Percentiles rank a stretch among this genome's conserved stretches.
Evolutionary conservation across 2,888 invertebrate genomes (phyloP).

Genomic region (Timandra comae): DNA sequence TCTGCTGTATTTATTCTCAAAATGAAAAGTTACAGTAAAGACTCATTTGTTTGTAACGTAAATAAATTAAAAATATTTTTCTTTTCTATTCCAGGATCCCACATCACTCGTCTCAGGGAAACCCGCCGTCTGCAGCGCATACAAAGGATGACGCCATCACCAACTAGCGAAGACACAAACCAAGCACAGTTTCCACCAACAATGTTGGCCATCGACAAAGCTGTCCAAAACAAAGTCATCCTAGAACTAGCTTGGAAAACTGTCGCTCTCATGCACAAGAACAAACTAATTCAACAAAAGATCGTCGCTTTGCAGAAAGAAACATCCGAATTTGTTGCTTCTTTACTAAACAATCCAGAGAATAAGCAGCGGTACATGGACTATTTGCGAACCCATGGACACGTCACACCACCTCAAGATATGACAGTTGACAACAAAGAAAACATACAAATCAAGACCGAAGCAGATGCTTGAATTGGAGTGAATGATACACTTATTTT

Average conservation of each 20-base stretch:
- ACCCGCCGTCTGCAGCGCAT: slow-evolving; percentile 53
- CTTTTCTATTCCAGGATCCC: slow-evolving; percentile 58
- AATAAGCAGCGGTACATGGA: slow-evolving; percentile 49
- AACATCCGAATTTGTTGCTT: slow-evolving; percentile 78
- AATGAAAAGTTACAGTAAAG: too few species aligned
- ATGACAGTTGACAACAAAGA: slow-evolving; percentile 19
- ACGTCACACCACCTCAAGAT: slow-evolving; percentile 13
- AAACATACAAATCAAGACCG: slow-evolving; percentile 35
- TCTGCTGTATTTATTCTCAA: too few species aligned
- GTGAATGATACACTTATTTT: too few species aligned
- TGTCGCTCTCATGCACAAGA: slow-evolving; percentile 78
- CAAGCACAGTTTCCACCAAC: neutral
- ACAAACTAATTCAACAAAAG: slow-evolving; percentile 78
- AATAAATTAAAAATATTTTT: too few species aligned
- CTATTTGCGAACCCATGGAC: slow-evolving; percentile 21
- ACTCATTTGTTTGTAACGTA: too few species aligned
- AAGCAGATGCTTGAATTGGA: slow-evolving; percentile 28
- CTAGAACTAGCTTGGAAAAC: slow-evolving; percentile 80
- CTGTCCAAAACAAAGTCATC: slow-evolving; percentile 65
- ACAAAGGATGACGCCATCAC: slow-evolving; percentile 34
- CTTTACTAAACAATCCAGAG: slow-evolving; percentile 75
- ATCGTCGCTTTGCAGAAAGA: slow-evolving; percentile 78
- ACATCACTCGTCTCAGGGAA: slow-evolving; percentile 49
- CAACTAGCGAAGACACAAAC: slow-evolving; percentile 13
- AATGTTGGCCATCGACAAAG: slow-evolving; percentile 29